These are phyloP conservation scores for Plectrocnemia conspersa DNA, from an alignment of 1,140 invertebrate genomes.

Conservation along the genomic window DNA sequence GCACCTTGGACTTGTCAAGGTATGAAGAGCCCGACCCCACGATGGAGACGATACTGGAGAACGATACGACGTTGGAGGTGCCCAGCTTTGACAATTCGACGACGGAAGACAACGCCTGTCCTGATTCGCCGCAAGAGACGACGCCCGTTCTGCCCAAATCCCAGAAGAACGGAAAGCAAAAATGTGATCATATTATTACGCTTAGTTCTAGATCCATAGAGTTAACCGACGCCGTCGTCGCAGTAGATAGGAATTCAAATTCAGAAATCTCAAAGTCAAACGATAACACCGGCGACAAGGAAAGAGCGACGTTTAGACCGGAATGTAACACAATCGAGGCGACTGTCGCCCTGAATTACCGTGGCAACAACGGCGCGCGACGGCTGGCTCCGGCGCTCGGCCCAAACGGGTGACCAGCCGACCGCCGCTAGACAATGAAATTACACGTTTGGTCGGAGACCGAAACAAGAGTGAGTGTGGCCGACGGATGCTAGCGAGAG, in stretches of 20 bases:
- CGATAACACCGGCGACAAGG: slow-evolving; percentile 14
- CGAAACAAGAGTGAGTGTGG: slow-evolving; percentile 12
- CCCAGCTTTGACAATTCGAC: slow-evolving; percentile 1
- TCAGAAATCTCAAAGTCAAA: slow-evolving; percentile 30
- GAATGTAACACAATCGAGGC: too few species aligned
- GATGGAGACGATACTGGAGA: slow-evolving; percentile 40
- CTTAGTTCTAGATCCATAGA: too few species aligned
- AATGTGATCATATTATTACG: background rate
- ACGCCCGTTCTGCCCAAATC: background rate
- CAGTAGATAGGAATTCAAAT: slow-evolving; percentile 33
- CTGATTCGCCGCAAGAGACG: background rate
- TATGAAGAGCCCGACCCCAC: slow-evolving; percentile 41
- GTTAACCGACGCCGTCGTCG: too few species aligned
- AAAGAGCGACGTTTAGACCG: slow-evolving; percentile 20
- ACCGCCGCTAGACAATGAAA: slow-evolving; percentile 21
- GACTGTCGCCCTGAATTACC: slow-evolving; percentile 31
- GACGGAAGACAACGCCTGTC: slow-evolving; percentile 5
- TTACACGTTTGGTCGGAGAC: slow-evolving; percentile 17
- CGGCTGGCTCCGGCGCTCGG: slow-evolving; percentile 28
- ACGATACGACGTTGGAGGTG: slow-evolving; percentile 20
- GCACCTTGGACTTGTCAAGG: slow-evolving; percentile 45
- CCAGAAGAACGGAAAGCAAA: background rate
- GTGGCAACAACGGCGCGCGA: slow-evolving; percentile 26
- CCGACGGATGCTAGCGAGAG: slow-evolving; percentile 5
- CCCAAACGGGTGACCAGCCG: slow-evolving; percentile 27